Evolutionary conservation across 2,888 invertebrate genomes (phyloP), one percentile per base, ranked within the genome.

Genomic region (Ectemnius cavifrons): DNA sequence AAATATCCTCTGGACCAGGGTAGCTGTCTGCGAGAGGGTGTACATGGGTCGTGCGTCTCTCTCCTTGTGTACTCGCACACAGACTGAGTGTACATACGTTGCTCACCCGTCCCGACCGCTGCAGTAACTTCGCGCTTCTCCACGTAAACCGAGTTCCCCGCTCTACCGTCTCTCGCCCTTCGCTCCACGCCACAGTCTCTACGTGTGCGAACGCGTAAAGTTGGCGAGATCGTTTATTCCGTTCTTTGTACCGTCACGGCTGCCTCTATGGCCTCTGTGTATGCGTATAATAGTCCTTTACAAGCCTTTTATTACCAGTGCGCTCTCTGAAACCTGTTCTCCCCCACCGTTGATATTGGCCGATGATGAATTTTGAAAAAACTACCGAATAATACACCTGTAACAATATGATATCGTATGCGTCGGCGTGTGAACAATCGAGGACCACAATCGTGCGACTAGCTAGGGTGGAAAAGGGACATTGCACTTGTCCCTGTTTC

Each of bases 1-100:
- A 88, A 86, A 85, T 87, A 86, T 87, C 84, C 84, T 81, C 84
- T 83, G 83, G 81, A 82, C 87, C 83, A 80, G 83, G 82, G 0
- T 37, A 37, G 80, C 82, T 85, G 85, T 82, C 83, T 84, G 83
- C 81, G 71, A 66, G 83, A 81, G 71, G 66, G 71, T 75, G 73
- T 80, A 80, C 73, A 80, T 73, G 78, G 45, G 71, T 71, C 23
- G 67, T 46, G 56, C 59, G 64, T 20, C 27, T 59, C 64, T 58
- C n/a, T 52, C 2, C 46, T 18, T 58, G 45, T 73, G 49, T 45
- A 57, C 52, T 18, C 58, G 37, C 23, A 67, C 56, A 60, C 16
- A 23, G 46, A 20, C 37, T 47, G 46, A 68, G 64, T 59, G 46
- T 76, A 73, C 73, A 71, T 77, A 80, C 70, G 75, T 73, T 78